Evolutionary conservation across 1,140 invertebrate genomes (phyloP).

Genomic region (Meteorus sp.): DNA sequence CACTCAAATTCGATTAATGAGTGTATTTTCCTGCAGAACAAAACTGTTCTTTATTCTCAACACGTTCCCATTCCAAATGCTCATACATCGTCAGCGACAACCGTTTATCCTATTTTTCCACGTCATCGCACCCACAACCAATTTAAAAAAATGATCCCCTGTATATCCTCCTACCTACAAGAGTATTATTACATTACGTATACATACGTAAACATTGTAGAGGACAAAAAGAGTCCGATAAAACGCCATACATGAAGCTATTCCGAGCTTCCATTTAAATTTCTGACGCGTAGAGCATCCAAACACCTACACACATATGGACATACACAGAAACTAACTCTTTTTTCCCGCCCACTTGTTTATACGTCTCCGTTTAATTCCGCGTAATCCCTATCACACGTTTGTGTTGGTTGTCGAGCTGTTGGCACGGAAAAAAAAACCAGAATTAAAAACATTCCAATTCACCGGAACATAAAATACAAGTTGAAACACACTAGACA

Average conservation of each 20-base stretch:
- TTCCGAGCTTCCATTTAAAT: conserved; percentile 29
- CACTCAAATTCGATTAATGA: too few species aligned
- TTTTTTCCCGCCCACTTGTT: conserved; percentile 4
- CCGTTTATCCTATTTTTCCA: too few species aligned
- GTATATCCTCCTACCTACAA: not conserved
- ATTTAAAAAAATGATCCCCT: too few species aligned
- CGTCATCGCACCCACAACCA: too few species aligned
- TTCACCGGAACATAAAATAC: not conserved
- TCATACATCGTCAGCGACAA: too few species aligned
- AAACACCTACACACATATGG: not conserved
- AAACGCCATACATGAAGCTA: conserved; percentile 10
- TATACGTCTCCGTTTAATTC: conserved; percentile 27
- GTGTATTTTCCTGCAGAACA: too few species aligned
- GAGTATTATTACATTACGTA: conserved; percentile 29
- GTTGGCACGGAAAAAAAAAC: not conserved
- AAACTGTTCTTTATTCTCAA: too few species aligned
- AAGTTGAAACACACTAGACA: not conserved
- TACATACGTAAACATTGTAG: conserved; percentile 20
- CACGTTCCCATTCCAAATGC: too few species aligned
- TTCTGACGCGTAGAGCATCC: conserved; percentile 13
- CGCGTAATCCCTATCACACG: conserved; percentile 26
- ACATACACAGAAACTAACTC: not conserved
- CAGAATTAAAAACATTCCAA: not conserved
- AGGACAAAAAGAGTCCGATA: conserved; percentile 26
- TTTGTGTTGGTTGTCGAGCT: conserved; percentile 8